Base-by-base conservation (phyloP, 2,113 vertebrate species). In the Myrmophylax atrothorax region DNA sequence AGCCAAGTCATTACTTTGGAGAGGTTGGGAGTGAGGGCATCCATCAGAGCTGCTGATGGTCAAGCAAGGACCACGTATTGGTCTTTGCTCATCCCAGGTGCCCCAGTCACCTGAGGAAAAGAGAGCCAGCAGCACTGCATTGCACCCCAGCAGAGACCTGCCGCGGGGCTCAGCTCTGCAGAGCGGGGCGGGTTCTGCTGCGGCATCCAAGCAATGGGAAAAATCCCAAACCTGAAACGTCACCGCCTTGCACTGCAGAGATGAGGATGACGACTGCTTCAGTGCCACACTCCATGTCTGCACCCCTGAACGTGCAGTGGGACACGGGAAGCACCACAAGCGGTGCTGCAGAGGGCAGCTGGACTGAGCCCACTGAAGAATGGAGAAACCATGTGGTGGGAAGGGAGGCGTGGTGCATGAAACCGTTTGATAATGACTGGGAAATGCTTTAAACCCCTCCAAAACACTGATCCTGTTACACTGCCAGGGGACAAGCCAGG, bases 301-400 rank as follows among this genome's bases (percentile, higher is more conserved):
- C 18, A 6, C 5, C 40, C 59, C 42, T 10, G 31, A 26, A 19
- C 0, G 2, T 3, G 9, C 14, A 4, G 20, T 1, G 35, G 37
- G 53, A 23, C 68, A 8, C 0, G 0, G 31, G 38, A 13, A 79
- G 50, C 29, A 13, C 13, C 14, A 6, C 19, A 2, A 4, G 50
- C 47, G 10, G 47, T 0, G 40, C 33, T 1, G 1, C 70, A 59
- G 35, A 50, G 38, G 25, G 60, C 0, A 1, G 44, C 46, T 7
- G 3, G 44, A 44, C 15, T 0, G 0, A 72, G 58, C 25, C 1
- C 0, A 0, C 15, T 2, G 1, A 28, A 58, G 28, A 66, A 29
- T 0, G 5, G 29, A 73, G 42, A 31, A 44, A 40, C 29, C 7
- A 2, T 1, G 37, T 18, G 28, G n/a, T 1, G 4, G 13, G 56